Conservation (phyloP, 2,797 vertebrate genomes). For the Pangasius sanitwongsei region DNA sequence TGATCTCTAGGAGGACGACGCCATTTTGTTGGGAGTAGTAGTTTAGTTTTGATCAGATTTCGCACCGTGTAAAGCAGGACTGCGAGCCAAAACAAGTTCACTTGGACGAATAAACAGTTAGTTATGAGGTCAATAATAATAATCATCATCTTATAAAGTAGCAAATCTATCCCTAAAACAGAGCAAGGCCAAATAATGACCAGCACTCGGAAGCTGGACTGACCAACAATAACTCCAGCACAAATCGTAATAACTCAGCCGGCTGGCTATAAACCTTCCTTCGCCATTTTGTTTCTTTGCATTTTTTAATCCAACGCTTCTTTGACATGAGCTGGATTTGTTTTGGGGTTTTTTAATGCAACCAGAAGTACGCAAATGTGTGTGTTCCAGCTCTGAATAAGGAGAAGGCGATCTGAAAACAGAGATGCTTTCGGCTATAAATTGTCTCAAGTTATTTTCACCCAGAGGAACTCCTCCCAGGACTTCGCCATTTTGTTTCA, state of each 20-base stretch:
- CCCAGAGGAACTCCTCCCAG: constrained; percentile 71
- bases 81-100: not conserved
- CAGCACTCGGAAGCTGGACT: not conserved
- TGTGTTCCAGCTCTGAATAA: too few species aligned
- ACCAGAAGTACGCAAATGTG: too few species aligned
- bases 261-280: constrained; percentile 50
- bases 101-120: not conserved
- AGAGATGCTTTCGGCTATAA: constrained; percentile 37
- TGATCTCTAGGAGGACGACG: constrained; percentile 10
- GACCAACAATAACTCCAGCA: not conserved
- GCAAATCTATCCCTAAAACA: not conserved
- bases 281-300: constrained; percentile 74
- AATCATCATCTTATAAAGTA: not conserved
- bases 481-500: constrained; percentile 78
- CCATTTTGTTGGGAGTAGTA: constrained; percentile 59
- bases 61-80: not conserved
- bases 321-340: not conserved
- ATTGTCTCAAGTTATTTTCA: constrained; percentile 61
- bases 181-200: too few species aligned
- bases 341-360: not conserved
- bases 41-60: constrained; percentile 46
- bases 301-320: constrained; percentile 19
- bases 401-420: not conserved
- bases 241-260: constrained; percentile 38
- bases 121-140: not conserved